Percentiles rank a stretch among this genome's conserved stretches.
These are phyloP conservation scores for Hyphantria cunea DNA, from an alignment of 1,140 invertebrate genomes.

Conservation along the genomic window DNA sequence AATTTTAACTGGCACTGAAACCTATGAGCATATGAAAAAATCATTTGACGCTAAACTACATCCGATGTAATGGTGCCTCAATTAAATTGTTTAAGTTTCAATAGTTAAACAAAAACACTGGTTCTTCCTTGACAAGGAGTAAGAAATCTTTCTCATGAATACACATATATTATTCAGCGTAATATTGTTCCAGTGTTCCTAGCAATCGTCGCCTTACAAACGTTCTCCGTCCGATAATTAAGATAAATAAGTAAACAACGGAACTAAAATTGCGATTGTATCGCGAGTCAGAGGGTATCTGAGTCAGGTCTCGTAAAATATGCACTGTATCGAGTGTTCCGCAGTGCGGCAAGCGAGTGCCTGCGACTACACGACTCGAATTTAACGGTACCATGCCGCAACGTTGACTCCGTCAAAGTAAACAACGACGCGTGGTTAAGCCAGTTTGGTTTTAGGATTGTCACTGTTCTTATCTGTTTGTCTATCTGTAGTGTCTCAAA, in stretches of 20 bases:
- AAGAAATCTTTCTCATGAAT: conserved; percentile 13
- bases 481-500: conserved; percentile 36
- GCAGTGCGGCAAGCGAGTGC: conserved; percentile 58
- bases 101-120: neutral
- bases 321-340: conserved; percentile 69
- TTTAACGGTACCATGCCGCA: conserved; percentile 48
- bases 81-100: neutral
- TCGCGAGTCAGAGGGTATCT: conserved; percentile 24
- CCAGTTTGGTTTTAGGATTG: conserved; percentile 49
- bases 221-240: conserved; percentile 24
- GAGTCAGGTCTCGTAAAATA: conserved; percentile 61
- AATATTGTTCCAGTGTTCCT: conserved; percentile 12
- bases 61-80: neutral
- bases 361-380: conserved; percentile 46
- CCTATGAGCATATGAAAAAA: neutral
- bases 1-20: conserved; percentile 6
- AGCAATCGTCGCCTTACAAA: conserved; percentile 26
- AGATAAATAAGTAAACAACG: conserved; percentile 27
- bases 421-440: conserved; percentile 55
- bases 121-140: neutral
- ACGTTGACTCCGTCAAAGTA: conserved; percentile 63
- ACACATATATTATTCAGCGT: conserved; percentile 18
- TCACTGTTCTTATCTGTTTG: conserved; percentile 57
- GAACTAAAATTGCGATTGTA: conserved; percentile 30
- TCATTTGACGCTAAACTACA: conserved; percentile 9